A percentile compares a stretch with the other conserved stretches of the same genome.
These are phyloP conservation scores for Deilephila porcellus DNA, from an alignment of 2,888 invertebrate genomes.

Conservation along the genomic window DNA sequence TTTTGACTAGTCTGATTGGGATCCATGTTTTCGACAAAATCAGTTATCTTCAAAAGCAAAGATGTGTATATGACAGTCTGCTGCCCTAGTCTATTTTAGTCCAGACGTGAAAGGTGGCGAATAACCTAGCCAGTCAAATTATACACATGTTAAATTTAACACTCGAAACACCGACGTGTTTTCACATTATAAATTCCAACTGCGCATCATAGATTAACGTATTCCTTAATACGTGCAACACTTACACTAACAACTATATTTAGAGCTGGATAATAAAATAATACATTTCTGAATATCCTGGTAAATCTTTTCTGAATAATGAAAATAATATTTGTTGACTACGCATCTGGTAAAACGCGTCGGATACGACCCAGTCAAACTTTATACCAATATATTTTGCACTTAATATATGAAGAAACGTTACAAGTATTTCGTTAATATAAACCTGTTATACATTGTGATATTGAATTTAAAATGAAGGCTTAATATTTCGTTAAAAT, in stretches of 20 bases:
- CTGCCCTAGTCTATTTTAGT: conserved; percentile 2
- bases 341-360: too few relatives aligned
- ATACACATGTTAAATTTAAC: not conserved
- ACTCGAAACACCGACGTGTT: not conserved
- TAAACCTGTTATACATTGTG: too few relatives aligned
- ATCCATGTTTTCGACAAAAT: not conserved
- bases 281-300: too few relatives aligned
- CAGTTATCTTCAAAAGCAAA: not conserved
- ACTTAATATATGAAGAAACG: too few relatives aligned
- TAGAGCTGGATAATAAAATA: not conserved
- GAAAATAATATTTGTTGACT: too few relatives aligned
- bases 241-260: not conserved
- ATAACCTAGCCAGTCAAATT: conserved; percentile 23
- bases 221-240: not conserved
- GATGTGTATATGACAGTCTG: not conserved
- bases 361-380: too few relatives aligned
- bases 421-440: too few relatives aligned
- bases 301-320: too few relatives aligned
- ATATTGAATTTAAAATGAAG: too few relatives aligned
- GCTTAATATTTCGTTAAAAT: too few relatives aligned
- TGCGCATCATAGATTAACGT: not conserved
- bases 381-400: too few relatives aligned
- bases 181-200: not conserved
- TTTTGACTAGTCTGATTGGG: too few relatives aligned
- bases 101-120: conserved; percentile 20